These are phyloP conservation scores for Microctenopoma steveboyesi DNA, from an alignment of 2,797 vertebrate genomes.

Conservation along the genomic window DNA sequence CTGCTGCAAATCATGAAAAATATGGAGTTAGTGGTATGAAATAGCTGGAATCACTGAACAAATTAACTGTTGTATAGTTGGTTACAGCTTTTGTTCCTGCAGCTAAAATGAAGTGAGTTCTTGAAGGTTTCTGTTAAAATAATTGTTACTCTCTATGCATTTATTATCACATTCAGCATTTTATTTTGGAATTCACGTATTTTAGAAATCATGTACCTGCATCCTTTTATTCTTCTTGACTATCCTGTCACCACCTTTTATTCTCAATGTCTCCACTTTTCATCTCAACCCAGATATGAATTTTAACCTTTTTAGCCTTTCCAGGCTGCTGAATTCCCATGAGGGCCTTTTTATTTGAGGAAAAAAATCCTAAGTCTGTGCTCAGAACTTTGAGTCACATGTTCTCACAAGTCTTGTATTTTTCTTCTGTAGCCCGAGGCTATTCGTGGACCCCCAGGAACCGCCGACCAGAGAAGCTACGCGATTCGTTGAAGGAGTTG, in stretches of 20 bases:
- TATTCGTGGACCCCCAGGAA: slow-evolving; percentile 92
- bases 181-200: neutral
- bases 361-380: slow-evolving; percentile 3
- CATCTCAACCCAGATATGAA: slow-evolving; percentile 43
- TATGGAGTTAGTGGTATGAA: no score
- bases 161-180: neutral
- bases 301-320: slow-evolving; percentile 28
- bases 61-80: neutral
- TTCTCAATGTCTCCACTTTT: slow-evolving; percentile 43
- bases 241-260: slow-evolving; percentile 42
- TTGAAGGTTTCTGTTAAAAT: neutral
- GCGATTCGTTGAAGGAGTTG: slow-evolving; percentile 91
- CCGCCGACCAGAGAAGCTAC: slow-evolving; percentile 91
- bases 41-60: neutral
- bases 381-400: slow-evolving; percentile 58
- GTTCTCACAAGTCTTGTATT: slow-evolving; percentile 54
- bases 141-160: neutral
- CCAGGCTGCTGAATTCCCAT: slow-evolving; percentile 43
- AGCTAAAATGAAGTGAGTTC: neutral
- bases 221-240: slow-evolving; percentile 21
- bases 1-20: neutral
- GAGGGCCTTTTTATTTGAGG: slow-evolving; percentile 10
- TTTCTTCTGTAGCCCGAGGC: slow-evolving; percentile 85
- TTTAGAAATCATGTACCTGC: slow-evolving; percentile 10
- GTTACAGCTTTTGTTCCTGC: neutral